Evolutionary conservation across 2,888 invertebrate species (phyloP).

Genomic region (Drosophila buzzatii): DNA sequence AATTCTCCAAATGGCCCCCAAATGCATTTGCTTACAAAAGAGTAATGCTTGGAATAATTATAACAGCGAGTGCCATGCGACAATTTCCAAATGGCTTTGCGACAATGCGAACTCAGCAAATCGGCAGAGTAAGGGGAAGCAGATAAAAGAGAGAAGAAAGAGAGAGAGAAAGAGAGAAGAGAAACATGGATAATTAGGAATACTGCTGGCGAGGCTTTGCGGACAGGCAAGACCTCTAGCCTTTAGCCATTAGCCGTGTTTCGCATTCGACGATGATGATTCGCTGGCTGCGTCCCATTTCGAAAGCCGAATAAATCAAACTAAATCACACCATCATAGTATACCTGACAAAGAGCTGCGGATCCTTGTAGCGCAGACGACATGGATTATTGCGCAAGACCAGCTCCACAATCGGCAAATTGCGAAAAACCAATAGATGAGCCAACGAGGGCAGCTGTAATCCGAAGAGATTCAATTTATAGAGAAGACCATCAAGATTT

Average conservation of each 20-base stretch:
- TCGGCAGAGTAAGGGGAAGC: neutral
- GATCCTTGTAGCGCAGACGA: slow-evolving; percentile 47
- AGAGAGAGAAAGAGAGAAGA: neutral
- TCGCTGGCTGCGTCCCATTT: slow-evolving; percentile 26
- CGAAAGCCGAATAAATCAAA: slow-evolving; percentile 12
- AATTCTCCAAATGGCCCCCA: neutral
- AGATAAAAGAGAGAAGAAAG: neutral
- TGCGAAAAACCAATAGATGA: slow-evolving; percentile 86
- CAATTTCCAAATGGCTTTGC: slow-evolving; percentile 18
- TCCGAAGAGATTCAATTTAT: neutral
- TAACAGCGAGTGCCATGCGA: neutral
- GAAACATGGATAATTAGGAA: slow-evolving; percentile 5
- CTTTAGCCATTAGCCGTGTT: slow-evolving; percentile 16
- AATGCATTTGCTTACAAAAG: slow-evolving; percentile 59
- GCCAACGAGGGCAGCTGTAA: slow-evolving; percentile 90
- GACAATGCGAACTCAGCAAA: neutral
- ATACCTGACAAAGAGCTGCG: slow-evolving; percentile 86
- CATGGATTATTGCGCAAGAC: slow-evolving; percentile 87
- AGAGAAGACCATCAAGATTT: neutral
- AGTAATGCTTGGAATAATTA: neutral
- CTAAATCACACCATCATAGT: slow-evolving; percentile 53
- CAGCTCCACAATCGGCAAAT: slow-evolving; percentile 91
- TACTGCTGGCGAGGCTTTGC: slow-evolving; percentile 6
- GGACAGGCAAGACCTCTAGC: neutral
- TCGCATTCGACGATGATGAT: slow-evolving; percentile 44